Evolutionary conservation across 2,888 invertebrate genomes (phyloP).

Genomic region (Leptopterna dolabrata): DNA sequence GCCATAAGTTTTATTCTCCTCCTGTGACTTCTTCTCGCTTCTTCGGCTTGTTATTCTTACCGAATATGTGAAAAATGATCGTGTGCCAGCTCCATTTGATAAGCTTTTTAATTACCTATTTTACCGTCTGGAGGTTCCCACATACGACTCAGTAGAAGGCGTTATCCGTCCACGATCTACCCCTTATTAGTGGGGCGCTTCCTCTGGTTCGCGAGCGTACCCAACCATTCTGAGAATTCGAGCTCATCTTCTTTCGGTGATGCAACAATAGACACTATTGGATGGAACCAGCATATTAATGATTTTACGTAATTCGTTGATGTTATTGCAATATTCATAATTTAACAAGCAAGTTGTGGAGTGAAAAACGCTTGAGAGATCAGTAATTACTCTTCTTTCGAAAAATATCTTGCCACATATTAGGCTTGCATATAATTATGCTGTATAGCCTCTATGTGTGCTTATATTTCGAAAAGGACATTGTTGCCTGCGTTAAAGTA

Average conservation of each 20-base stretch:
- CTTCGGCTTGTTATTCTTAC: no score
- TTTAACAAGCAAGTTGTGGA: no score
- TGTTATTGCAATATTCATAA: no score
- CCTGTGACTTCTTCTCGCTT: no score
- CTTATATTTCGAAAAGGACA: no score
- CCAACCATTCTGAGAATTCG: not conserved
- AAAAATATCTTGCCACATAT: no score
- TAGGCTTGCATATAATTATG: no score
- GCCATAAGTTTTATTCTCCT: no score
- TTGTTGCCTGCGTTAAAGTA: no score
- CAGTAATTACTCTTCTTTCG: no score
- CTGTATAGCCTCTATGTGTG: no score
- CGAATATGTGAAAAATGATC: not conserved
- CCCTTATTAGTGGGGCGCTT: not conserved
- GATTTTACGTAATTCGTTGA: not conserved
- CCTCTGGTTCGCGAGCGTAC: not conserved
- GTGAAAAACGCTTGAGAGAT: no score
- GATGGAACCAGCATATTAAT: not conserved
- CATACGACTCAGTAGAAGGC: not conserved
- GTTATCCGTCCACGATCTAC: slow-evolving; percentile 2
- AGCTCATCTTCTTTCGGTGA: not conserved
- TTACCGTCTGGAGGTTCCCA: slow-evolving; percentile 6
- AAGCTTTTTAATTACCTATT: slow-evolving; percentile 19
- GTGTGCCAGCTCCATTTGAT: not conserved
- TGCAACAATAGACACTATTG: not conserved